Conservation (phyloP, 2,797 vertebrate species). For the Artibeus jamaicensis region DNA sequence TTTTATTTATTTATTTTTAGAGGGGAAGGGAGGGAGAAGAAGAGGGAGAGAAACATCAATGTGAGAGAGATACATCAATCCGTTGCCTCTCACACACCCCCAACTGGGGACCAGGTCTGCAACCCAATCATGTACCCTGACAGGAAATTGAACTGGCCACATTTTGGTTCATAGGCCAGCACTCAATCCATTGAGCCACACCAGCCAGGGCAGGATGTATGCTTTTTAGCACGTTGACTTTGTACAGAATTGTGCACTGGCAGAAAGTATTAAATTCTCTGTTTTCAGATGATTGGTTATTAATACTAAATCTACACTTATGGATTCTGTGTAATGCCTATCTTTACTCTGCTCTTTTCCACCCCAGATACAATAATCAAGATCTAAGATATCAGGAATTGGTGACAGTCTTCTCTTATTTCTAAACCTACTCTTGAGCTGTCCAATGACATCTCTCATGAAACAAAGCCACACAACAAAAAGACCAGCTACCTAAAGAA, state of each 20-base stretch:
- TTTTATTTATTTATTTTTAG: no score
- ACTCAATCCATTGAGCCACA: no score
- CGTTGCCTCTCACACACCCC: no score
- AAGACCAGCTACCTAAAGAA: background rate
- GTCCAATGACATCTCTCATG: background rate
- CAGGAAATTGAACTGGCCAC: no score
- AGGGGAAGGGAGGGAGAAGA: no score
- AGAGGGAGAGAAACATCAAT: no score
- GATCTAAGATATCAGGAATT: background rate
- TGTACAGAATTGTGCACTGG: background rate
- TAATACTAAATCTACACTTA: background rate
- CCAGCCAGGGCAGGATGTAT: background rate
- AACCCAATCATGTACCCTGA: no score
- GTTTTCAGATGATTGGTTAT: background rate
- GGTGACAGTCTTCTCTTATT: background rate
- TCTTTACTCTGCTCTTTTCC: background rate
- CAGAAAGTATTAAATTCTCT: background rate
- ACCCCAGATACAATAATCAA: background rate
- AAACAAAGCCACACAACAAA: constrained; percentile 4
- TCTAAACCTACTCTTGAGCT: constrained; percentile 37
- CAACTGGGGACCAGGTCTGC: no score
- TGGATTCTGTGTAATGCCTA: background rate
- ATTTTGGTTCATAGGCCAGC: no score
- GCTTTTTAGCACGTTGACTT: constrained; percentile 1
- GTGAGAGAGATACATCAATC: no score